Base-by-base conservation (phyloP, 2,113 vertebrate species). In the Penelope pileata region DNA sequence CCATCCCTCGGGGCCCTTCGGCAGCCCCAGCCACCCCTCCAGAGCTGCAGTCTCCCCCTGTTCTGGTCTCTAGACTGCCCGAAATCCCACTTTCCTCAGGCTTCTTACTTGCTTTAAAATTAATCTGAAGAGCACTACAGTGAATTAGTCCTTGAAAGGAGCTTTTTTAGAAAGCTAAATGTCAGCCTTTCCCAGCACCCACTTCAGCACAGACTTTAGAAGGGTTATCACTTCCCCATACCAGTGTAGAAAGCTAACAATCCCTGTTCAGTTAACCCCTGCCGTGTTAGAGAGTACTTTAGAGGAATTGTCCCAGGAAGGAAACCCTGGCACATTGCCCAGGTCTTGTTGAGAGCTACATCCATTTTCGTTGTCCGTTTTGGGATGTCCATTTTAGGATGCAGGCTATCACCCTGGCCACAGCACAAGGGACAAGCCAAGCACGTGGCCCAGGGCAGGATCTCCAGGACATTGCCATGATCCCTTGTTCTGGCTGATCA, bases 71-170 rank as follows among this genome's bases (percentile, higher is more conserved):
- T 32, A 73, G 38, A 11, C 77, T 69, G 30, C 90, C 63, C 32
- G 21, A 83, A 86, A 86, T 77, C 69, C 40, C 50, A 69, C 15
- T 86, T 74, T 76, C 58, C 16, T 88, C 48, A 48, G 50, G n/a
- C 13, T 58, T 66, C 90, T 91, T 68, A 83, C 70, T 85, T 42
- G n/a, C 60, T 90, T 78, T 82, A 88, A 85, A 94, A 91, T 75
- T 72, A 64, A 47, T 83, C 74, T 90, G 82, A 91, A 83, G 56
- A 67, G 66, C 78, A 69, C 74, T 86, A 72, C 56, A 88, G 76
- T 88, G 36, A 74, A 87, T 84, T 70, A 88, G 59, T 83, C 63
- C 73, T 86, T 84, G 72, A 94, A 88, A 75, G 64, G n/a, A 91
- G 67, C 43, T 86, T 74, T 88, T 79, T 40, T 16, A 27, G 69